A percentile compares a stretch with the other conserved stretches of the same genome.
These are phyloP conservation scores for Sebastes schlegelii DNA, from an alignment of 2,113 vertebrate genomes.

Conservation along the genomic window DNA sequence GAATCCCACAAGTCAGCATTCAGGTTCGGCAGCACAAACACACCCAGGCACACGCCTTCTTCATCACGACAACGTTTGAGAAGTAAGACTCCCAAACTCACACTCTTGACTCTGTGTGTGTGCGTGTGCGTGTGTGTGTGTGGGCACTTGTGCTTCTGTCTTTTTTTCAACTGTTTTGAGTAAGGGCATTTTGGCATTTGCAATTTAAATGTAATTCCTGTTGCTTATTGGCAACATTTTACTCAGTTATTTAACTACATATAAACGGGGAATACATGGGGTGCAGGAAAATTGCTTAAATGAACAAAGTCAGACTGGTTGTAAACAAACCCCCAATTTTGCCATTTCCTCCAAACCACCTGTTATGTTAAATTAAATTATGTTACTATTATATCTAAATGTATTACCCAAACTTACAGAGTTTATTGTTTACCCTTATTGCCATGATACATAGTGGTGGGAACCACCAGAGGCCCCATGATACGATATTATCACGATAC, in stretches of 20 bases:
- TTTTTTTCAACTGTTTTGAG: slow-evolving; percentile 9
- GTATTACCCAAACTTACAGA: no score
- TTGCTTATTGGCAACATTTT: background rate
- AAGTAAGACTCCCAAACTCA: slow-evolving; percentile 83
- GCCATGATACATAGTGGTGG: no score
- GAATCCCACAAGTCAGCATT: slow-evolving; percentile 95
- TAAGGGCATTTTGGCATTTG: background rate
- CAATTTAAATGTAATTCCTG: background rate
- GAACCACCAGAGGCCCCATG: no score
- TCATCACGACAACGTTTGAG: slow-evolving; percentile 95
- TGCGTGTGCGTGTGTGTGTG: background rate
- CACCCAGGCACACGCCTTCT: slow-evolving; percentile 92
- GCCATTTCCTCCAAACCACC: no score
- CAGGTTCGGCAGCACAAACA: slow-evolving; percentile 96
- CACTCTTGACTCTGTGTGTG: background rate
- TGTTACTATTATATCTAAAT: no score
- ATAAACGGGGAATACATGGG: no score
- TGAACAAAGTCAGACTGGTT: no score
- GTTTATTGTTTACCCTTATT: no score
- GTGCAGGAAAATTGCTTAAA: background rate
- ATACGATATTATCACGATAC: no score
- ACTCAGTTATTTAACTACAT: background rate
- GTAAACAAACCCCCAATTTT: no score
- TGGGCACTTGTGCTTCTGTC: background rate
- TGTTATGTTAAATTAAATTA: no score